phyloP scores from a whole-genome alignment of 2,888 invertebrate genomes.

The Ichneumon xanthorius region DNA sequence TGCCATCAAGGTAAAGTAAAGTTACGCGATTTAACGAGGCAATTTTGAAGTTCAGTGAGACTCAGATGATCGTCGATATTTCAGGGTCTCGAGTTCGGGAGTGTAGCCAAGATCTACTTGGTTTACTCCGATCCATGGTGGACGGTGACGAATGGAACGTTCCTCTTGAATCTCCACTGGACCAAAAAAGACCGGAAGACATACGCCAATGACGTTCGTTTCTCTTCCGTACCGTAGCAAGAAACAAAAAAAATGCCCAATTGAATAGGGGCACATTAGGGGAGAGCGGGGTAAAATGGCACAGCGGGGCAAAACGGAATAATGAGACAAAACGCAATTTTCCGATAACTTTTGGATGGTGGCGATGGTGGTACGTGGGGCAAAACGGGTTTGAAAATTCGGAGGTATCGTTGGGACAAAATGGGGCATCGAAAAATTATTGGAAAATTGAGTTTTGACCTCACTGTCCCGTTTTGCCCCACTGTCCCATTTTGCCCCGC shows the following conservation, averaged over 20 bases:
- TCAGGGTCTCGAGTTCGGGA: conserved; percentile 88
- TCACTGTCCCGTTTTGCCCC: too few relatives aligned
- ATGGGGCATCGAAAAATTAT: too few relatives aligned
- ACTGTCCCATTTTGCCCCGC: too few relatives aligned
- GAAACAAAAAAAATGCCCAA: background rate
- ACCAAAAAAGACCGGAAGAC: conserved; percentile 37
- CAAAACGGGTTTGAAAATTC: too few relatives aligned
- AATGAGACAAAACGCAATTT: too few relatives aligned
- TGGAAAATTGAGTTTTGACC: too few relatives aligned
- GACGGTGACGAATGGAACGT: conserved; percentile 18
- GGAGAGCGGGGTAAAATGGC: too few relatives aligned
- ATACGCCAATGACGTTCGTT: conserved; percentile 54
- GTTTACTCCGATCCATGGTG: conserved; percentile 80
- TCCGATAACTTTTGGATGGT: too few relatives aligned
- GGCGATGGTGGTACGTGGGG: too few relatives aligned
- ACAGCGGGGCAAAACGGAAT: too few relatives aligned
- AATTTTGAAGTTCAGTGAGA: too few relatives aligned
- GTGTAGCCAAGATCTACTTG: conserved; percentile 89
- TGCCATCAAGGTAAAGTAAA: conserved; percentile 84
- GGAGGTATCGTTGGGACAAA: too few relatives aligned
- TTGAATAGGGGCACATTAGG: background rate
- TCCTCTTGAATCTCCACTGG: conserved; percentile 43
- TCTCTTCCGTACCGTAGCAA: background rate
- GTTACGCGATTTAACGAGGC: background rate
- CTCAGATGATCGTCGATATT: conserved; percentile 43